Conservation (phyloP, 1,140 invertebrate genomes). For the Augochlora pura region DNA sequence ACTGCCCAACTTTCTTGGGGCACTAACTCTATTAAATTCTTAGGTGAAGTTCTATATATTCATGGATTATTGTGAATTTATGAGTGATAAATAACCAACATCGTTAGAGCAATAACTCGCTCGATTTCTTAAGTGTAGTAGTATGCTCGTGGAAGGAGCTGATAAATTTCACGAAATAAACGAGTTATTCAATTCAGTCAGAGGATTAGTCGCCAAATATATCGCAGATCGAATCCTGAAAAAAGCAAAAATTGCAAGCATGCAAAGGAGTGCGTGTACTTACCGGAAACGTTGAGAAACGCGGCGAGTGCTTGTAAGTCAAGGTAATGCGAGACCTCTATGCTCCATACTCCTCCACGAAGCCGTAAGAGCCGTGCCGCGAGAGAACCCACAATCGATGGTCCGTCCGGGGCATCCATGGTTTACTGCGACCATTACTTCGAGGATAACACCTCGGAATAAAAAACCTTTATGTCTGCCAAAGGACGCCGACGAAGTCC, state of each 20-base stretch:
- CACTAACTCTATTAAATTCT: no score
- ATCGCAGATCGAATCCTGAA: background rate
- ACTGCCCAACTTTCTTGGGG: no score
- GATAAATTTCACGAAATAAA: background rate
- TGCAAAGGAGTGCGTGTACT: constrained; percentile 16
- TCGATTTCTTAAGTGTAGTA: no score
- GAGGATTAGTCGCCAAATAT: background rate
- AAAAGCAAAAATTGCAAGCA: background rate
- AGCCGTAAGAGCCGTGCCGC: constrained; percentile 39
- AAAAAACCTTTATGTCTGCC: constrained; percentile 72
- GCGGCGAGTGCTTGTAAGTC: constrained; percentile 49
- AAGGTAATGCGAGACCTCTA: constrained; percentile 58
- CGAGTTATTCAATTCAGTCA: constrained; percentile 22
- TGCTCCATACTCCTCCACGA: constrained; percentile 33
- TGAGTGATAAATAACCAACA: no score
- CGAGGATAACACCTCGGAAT: constrained; percentile 70
- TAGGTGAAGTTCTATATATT: no score
- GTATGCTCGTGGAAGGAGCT: no score
- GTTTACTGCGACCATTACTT: constrained; percentile 72
- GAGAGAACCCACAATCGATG: constrained; percentile 57
- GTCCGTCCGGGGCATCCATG: constrained; percentile 61
- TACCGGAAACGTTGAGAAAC: constrained; percentile 26
- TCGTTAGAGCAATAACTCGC: no score
- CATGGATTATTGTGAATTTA: no score
- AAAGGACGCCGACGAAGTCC: no score